Evolutionary conservation across 1,140 invertebrate species (phyloP).

Genomic region (Aphaenogaster ashmeadi): DNA sequence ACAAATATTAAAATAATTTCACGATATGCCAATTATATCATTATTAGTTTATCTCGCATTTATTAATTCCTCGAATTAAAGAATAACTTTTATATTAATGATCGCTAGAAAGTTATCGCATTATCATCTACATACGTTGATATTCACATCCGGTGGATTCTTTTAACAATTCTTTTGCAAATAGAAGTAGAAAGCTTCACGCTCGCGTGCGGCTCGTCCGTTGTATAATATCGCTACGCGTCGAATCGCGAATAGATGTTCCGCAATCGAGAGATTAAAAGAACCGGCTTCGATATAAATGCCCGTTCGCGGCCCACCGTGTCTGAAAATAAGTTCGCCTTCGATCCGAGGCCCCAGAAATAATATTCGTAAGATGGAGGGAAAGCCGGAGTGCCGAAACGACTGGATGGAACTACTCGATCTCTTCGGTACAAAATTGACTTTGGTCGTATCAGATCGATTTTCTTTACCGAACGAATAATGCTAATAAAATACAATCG

Average conservation of each 20-base stretch:
- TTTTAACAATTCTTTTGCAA: constrained; percentile 34
- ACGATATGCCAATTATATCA: not conserved
- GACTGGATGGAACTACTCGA: not conserved
- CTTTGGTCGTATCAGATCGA: not conserved
- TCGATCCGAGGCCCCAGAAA: constrained; percentile 67
- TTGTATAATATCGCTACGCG: constrained; percentile 26
- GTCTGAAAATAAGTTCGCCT: constrained; percentile 71
- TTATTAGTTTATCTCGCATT: not conserved
- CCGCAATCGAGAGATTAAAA: constrained; percentile 67
- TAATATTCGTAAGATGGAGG: constrained; percentile 63
- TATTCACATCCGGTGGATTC: not conserved
- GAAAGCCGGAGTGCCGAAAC: constrained; percentile 3
- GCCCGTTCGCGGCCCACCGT: constrained; percentile 29
- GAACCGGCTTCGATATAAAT: constrained; percentile 65
- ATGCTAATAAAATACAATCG: constrained; percentile 5
- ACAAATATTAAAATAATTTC: not conserved
- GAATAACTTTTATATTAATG: not conserved
- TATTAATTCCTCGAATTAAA: constrained; percentile 1
- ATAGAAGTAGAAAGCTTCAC: constrained; percentile 24
- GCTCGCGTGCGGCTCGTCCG: too few species aligned
- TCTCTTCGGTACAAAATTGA: constrained; percentile 1
- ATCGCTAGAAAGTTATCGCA: not conserved
- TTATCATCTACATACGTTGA: not conserved
- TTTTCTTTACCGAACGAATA: not conserved
- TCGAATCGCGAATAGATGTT: constrained; percentile 45